Conservation (phyloP, 2,888 invertebrate species). For the Monochamus alternatus region DNA sequence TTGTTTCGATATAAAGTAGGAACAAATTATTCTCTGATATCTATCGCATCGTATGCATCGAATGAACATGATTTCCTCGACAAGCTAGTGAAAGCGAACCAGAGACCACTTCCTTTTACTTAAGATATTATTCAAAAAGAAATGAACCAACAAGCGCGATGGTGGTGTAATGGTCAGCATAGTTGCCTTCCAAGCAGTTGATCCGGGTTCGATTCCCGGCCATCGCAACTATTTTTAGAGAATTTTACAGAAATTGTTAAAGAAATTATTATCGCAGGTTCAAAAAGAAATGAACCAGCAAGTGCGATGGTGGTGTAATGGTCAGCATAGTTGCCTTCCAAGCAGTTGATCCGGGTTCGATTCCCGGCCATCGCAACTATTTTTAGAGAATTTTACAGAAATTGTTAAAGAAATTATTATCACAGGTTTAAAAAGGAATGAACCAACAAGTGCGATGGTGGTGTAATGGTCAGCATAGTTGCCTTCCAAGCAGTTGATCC, state of each 20-base stretch:
- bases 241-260: too few relatives aligned
- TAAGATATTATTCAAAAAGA: too few relatives aligned
- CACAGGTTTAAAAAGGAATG: too few relatives aligned
- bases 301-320: conserved; percentile 71
- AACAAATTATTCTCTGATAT: too few relatives aligned
- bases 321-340: conserved; percentile 72
- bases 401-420: too few relatives aligned
- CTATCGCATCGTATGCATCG: too few relatives aligned
- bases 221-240: conserved; percentile 64
- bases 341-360: conserved; percentile 73
- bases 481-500: conserved; percentile 72
- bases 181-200: conserved; percentile 73
- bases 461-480: conserved; percentile 72
- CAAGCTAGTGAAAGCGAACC: too few relatives aligned
- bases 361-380: conserved; percentile 71
- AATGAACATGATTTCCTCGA: too few relatives aligned
- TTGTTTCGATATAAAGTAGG: too few relatives aligned
- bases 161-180: conserved; percentile 72
- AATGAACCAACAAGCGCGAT: conserved; percentile 65
- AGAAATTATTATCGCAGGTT: too few relatives aligned
- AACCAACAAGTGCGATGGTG: conserved; percentile 67
- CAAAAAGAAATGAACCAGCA: too few relatives aligned
- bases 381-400: conserved; percentile 21
- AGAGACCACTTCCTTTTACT: too few relatives aligned
- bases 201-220: conserved; percentile 73